Evolutionary conservation across 2,797 vertebrate species (phyloP).

Genomic region (Anabas testudineus): DNA sequence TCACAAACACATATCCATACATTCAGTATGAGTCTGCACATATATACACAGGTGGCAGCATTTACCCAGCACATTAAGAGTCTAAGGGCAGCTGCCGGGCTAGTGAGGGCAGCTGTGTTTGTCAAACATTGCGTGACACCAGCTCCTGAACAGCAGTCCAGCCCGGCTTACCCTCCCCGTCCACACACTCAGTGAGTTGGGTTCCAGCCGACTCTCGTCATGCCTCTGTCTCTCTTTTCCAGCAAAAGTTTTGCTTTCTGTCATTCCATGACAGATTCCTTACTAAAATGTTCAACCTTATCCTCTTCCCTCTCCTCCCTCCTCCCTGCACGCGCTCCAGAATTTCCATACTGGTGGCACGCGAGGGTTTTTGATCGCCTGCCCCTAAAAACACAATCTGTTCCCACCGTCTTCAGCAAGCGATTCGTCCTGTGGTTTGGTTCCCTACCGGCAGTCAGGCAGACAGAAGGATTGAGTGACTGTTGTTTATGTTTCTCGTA

Average conservation of each 20-base stretch:
- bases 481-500: slow-evolving; percentile 81
- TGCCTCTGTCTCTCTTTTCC: slow-evolving; percentile 76
- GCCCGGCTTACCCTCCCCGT: slow-evolving; percentile 64
- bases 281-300: slow-evolving; percentile 79
- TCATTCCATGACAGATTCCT: slow-evolving; percentile 84
- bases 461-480: slow-evolving; percentile 77
- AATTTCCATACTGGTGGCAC: slow-evolving; percentile 84
- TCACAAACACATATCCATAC: slow-evolving; percentile 21
- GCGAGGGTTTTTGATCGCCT: slow-evolving; percentile 83
- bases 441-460: slow-evolving; percentile 69
- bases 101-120: slow-evolving; percentile 83
- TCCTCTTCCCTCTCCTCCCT: slow-evolving; percentile 68
- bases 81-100: slow-evolving; percentile 68
- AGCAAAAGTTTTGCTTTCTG: slow-evolving; percentile 82
- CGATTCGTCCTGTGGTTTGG: slow-evolving; percentile 70
- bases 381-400: slow-evolving; percentile 82
- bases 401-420: slow-evolving; percentile 70
- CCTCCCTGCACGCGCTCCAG: slow-evolving; percentile 66
- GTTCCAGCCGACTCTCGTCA: slow-evolving; percentile 74
- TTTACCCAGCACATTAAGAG: slow-evolving; percentile 55
- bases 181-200: slow-evolving; percentile 45
- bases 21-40: slow-evolving; percentile 1
- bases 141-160: slow-evolving; percentile 75
- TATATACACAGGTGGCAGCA: slow-evolving; percentile 27
- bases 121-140: slow-evolving; percentile 86